These are phyloP conservation scores for Rhinogobio ventralis DNA, from an alignment of 2,797 vertebrate species.

Conservation along the genomic window DNA sequence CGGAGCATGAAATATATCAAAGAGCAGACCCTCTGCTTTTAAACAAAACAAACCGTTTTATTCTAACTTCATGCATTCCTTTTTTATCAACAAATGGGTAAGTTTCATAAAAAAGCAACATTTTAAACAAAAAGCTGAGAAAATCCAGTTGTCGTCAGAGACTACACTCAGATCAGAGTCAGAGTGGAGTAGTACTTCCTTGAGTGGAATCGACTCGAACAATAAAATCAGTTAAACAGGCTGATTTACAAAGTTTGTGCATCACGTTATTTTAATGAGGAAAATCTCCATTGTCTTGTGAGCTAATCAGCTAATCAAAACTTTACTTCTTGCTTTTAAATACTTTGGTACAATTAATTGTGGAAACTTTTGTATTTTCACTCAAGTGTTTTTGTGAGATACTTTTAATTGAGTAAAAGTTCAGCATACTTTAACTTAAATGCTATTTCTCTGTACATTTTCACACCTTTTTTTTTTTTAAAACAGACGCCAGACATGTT, in stretches of 20 bases:
- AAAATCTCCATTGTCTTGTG: not conserved
- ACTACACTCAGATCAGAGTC: too few species aligned
- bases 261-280: not conserved
- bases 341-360: not conserved
- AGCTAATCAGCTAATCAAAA: not conserved
- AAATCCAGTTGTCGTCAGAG: too few species aligned
- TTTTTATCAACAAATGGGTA: too few species aligned
- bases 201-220: not conserved
- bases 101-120: too few species aligned
- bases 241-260: not conserved
- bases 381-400: not conserved
- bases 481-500: not conserved
- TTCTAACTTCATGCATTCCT: too few species aligned
- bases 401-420: slow-evolving; percentile 1
- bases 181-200: not conserved
- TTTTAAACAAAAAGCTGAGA: too few species aligned
- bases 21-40: too few species aligned
- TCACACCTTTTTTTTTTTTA: not conserved
- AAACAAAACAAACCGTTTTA: too few species aligned
- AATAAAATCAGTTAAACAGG: slow-evolving; percentile 1
- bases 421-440: slow-evolving; percentile 11
- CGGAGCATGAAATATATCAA: too few species aligned
- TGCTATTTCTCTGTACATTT: not conserved
- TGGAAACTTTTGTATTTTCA: not conserved
- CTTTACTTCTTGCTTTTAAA: not conserved